Conservation (phyloP, 2,113 vertebrate species). For the Triplophysa tibetana region DNA sequence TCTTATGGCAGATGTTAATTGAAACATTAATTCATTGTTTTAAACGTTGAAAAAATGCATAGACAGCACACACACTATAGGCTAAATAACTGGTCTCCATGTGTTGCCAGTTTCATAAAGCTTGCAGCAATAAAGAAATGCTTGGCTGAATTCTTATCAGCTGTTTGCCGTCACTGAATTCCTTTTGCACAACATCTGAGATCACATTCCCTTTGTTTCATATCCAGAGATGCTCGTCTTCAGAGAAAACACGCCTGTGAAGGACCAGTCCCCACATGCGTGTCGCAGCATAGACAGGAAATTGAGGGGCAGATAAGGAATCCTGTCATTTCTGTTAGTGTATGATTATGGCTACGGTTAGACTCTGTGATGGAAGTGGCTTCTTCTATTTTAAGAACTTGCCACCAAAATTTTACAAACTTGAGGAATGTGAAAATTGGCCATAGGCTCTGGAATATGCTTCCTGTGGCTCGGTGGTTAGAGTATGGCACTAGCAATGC, state of each 20-base stretch:
- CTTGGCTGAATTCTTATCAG: background rate
- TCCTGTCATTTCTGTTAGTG: conserved; percentile 51
- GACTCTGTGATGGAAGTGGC: conserved; percentile 39
- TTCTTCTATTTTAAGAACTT: conserved; percentile 58
- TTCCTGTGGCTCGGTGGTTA: no score
- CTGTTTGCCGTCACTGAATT: background rate
- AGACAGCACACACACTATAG: background rate
- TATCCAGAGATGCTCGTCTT: conserved; percentile 23
- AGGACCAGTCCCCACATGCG: background rate
- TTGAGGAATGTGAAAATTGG: conserved; percentile 33
- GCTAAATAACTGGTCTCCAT: background rate
- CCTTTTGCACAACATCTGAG: background rate
- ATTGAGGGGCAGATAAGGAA: conserved; percentile 43
- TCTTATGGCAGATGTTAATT: no score
- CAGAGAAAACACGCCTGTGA: conserved; percentile 7
- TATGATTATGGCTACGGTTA: conserved; percentile 50
- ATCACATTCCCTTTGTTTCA: conserved; percentile 21
- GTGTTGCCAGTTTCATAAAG: background rate
- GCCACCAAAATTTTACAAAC: conserved; percentile 63
- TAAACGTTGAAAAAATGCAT: background rate
- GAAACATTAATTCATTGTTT: no score
- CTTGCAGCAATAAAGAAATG: background rate
- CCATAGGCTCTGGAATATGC: conserved; percentile 18
- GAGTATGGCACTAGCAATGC: no score
- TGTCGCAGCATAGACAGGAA: conserved; percentile 37